Conservation (phyloP, 2,797 vertebrate species). For the Toxotes lorentzi region DNA sequence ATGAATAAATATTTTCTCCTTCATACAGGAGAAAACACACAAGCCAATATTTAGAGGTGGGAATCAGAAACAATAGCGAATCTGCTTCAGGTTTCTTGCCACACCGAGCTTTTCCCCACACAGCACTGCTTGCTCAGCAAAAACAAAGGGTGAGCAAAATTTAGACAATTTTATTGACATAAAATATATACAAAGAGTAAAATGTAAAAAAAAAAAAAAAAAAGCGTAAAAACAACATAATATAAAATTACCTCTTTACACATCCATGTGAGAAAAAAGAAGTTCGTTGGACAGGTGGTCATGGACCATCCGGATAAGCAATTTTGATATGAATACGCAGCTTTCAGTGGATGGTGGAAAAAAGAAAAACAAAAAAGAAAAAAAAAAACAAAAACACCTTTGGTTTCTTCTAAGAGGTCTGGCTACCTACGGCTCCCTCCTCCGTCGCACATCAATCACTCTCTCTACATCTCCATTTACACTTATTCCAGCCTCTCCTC, state of each 20-base stretch:
- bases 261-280: conserved; percentile 19
- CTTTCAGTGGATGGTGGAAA: conserved; percentile 25
- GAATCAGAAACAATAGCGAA: neutral
- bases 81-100: neutral
- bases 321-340: conserved; percentile 52
- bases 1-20: neutral
- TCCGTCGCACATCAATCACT: conserved; percentile 67
- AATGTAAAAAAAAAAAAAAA: conserved; percentile 43
- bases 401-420: conserved; percentile 56
- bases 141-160: conserved; percentile 25
- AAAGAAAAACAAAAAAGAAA: conserved; percentile 14
- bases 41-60: neutral
- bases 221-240: conserved; percentile 51
- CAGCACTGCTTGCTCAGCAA: neutral
- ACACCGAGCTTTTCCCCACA: neutral
- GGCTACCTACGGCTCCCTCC: conserved; percentile 64
- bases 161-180: conserved; percentile 73
- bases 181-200: conserved; percentile 72
- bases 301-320: conserved; percentile 24
- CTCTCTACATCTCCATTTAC: conserved; percentile 71
- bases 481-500: conserved; percentile 65
- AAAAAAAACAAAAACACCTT: conserved; percentile 57
- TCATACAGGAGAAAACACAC: neutral
- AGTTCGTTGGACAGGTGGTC: conserved; percentile 31
- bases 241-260: conserved; percentile 35